These are phyloP conservation scores for Aphodius granarius DNA, from an alignment of 2,888 invertebrate genomes.

Conservation along the genomic window DNA sequence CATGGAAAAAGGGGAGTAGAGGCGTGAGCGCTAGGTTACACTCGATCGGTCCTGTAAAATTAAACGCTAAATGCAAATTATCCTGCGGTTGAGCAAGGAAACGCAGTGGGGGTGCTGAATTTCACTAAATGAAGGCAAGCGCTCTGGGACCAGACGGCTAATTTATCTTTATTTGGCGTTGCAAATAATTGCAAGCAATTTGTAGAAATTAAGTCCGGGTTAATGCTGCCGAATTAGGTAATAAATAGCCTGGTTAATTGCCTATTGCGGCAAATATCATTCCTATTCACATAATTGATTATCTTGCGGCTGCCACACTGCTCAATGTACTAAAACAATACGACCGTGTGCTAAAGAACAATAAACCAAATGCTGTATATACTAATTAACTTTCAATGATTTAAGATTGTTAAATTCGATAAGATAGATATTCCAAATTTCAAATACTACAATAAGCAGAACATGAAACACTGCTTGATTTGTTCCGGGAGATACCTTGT, in stretches of 20 bases:
- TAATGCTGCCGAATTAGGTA: background rate
- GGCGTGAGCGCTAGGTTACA: background rate
- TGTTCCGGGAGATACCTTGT: no score
- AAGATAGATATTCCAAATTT: no score
- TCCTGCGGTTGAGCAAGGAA: background rate
- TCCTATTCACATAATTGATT: background rate
- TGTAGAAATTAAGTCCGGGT: background rate
- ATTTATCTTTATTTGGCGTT: background rate
- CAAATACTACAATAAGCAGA: no score
- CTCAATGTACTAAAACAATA: background rate
- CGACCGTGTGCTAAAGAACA: background rate
- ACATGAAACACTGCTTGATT: no score
- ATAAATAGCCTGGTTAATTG: background rate
- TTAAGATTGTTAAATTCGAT: no score
- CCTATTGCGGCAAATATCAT: background rate
- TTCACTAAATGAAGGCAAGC: background rate
- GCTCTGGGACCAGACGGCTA: background rate
- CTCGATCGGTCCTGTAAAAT: background rate
- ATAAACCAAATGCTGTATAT: background rate
- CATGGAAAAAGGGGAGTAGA: background rate
- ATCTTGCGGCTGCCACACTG: background rate
- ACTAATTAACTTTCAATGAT: background rate
- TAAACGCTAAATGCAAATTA: background rate
- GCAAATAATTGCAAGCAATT: background rate
- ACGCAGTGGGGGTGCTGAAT: background rate